Conservation (phyloP, 1,140 invertebrate species). For the Drepana arcuata region DNA sequence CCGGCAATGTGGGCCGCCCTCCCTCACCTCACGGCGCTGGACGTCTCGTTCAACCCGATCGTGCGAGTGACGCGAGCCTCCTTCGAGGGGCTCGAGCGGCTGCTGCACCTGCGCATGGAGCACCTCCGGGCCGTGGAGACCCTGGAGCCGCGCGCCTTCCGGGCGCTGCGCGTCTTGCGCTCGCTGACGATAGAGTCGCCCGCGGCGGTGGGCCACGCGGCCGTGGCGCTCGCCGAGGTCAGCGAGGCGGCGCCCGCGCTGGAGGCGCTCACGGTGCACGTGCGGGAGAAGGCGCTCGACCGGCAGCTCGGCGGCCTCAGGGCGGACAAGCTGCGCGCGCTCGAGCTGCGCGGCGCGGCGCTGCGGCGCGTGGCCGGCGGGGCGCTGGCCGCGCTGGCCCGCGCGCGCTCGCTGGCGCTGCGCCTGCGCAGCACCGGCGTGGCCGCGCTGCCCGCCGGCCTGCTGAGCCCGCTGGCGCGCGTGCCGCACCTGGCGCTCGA, state of each 20-base stretch:
- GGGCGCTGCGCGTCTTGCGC: conserved; percentile 76
- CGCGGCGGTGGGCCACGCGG: conserved; percentile 71
- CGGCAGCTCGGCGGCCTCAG: conserved; percentile 76
- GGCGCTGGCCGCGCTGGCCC: conserved; percentile 76
- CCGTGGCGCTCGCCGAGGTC: conserved; percentile 75
- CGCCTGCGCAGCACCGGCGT: conserved; percentile 81
- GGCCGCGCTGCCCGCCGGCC: conserved; percentile 79
- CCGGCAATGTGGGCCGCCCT: conserved; percentile 70
- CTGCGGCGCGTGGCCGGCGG: conserved; percentile 77
- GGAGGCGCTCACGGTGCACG: conserved; percentile 75
- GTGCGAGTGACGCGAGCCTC: conserved; percentile 47
- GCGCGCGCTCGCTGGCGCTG: conserved; percentile 78
- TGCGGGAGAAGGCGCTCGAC: conserved; percentile 78
- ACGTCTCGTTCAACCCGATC: conserved; percentile 76
- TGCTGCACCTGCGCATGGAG: conserved; percentile 59
- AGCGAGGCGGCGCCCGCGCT: conserved; percentile 70
- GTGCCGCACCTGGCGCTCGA: conserved; percentile 84
- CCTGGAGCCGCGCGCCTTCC: conserved; percentile 76
- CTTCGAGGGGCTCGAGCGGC: conserved; percentile 59
- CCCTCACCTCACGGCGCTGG: conserved; percentile 71
- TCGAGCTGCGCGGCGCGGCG: conserved; percentile 81
- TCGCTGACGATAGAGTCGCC: conserved; percentile 77
- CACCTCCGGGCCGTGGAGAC: conserved; percentile 67
- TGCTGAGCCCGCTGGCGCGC: conserved; percentile 40
- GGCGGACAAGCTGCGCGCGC: conserved; percentile 79